Base-by-base conservation (phyloP, 2,113 vertebrate genomes). In the Neodontobutis hainanensis region DNA sequence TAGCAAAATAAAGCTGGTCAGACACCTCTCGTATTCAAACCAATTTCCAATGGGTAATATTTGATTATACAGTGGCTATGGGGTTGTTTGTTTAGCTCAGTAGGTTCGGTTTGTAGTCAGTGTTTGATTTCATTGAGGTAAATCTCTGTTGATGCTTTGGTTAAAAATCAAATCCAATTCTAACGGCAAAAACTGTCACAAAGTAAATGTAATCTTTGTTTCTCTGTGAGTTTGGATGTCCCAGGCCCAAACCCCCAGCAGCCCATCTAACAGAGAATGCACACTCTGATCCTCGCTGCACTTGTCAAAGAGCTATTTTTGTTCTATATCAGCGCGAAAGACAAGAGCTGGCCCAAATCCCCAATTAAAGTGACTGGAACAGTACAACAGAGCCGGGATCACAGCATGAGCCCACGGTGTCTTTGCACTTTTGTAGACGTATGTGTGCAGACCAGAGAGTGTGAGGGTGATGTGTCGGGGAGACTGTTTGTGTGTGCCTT, bases 361-460 rank as follows among this genome's bases (percentile, higher is more conserved):
- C 83, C 90, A 92, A 92, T 92, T 90, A 93, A 81, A 87, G 80
- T 65, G 72, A 27, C 79, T 81, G 73, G 79, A 87, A 84, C 80
- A 74, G 70, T 87, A 81, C 68, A 87, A 86, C 86, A 86, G 68
- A 1, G 53, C 19, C 5, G 36, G 42, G 80, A 85, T 78, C 70
- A 84, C 65, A 34, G 73, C 56, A 10, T 10, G 36, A 61, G 68
- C 19, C 6, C 38, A 61, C 61, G 68, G 73, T 51, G 73, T 64
- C 70, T 65, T 68, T 68, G 47, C 53, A 51, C 73, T 52, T 47
- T 11, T 43, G 63, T 75, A 69, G 75, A 16, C n/a, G 42, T 48
- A 50, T 55, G 38, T 61, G 62, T 27, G 15, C n/a, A 32, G n/a
- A 47, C 42, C 51, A 65, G 44, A 68, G 35, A 58, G 49, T 27